Conservation (phyloP, 2,888 invertebrate species). For the Lasioglossum oenotherae region DNA sequence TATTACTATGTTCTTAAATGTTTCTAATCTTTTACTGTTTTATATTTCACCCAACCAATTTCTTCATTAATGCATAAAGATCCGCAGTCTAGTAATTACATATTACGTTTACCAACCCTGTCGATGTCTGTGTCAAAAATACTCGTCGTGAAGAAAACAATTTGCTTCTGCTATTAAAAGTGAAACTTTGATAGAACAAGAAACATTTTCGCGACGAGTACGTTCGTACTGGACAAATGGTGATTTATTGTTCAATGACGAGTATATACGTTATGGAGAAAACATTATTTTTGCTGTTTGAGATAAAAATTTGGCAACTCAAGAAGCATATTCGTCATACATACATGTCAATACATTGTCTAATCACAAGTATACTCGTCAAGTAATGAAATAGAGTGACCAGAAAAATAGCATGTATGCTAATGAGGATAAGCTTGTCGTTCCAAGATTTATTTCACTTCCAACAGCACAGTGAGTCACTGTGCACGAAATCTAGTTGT, state of each 20-base stretch:
- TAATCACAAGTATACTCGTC: neutral
- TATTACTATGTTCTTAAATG: no score
- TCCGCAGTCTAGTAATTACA: no score
- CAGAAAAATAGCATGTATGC: neutral
- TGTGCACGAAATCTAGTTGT: neutral
- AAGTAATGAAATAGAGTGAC: neutral
- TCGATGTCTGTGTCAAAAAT: no score
- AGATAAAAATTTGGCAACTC: neutral
- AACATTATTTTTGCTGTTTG: neutral
- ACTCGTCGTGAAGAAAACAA: no score
- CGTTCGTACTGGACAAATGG: no score
- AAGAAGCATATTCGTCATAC: neutral
- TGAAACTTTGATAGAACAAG: no score
- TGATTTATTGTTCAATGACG: no score
- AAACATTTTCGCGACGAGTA: no score
- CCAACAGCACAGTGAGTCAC: neutral
- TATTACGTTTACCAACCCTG: neutral
- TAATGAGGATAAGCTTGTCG: neutral
- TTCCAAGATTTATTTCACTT: neutral
- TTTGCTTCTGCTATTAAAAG: no score
- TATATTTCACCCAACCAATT: no score
- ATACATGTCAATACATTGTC: neutral
- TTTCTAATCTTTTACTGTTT: no score
- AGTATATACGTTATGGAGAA: neutral
- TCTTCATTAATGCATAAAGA: no score